phyloP scores from a whole-genome alignment of 2,797 vertebrate genomes.

The Clamator glandarius region DNA sequence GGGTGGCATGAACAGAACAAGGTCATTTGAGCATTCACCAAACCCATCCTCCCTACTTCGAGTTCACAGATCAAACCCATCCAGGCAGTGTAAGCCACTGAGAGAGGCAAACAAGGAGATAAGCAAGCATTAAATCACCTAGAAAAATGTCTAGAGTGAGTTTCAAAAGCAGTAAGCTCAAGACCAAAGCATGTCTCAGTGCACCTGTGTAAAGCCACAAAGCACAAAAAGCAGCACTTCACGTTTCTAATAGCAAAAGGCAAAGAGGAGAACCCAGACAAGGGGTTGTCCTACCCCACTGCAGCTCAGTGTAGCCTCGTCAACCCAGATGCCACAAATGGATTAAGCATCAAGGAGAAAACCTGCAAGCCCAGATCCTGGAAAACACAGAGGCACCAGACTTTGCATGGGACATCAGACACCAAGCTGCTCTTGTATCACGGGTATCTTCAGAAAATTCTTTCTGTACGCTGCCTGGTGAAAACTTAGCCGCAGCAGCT shows the following conservation, averaged over 20 bases:
- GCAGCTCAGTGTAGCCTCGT: not conserved
- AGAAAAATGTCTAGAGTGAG: not conserved
- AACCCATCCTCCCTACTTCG: not conserved
- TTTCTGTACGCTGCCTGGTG: not conserved
- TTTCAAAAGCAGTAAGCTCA: not conserved
- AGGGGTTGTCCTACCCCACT: not conserved
- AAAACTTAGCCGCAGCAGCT: not conserved
- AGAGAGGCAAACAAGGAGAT: not conserved
- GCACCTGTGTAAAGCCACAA: not conserved
- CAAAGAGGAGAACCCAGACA: not conserved
- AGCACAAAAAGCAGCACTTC: not conserved
- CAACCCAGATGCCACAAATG: not conserved
- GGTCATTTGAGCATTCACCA: not conserved
- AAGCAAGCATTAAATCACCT: not conserved
- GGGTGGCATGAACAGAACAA: not conserved
- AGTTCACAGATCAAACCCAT: not conserved
- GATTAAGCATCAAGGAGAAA: not conserved
- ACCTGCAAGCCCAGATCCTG: not conserved
- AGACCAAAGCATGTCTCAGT: not conserved
- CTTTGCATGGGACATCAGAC: not conserved
- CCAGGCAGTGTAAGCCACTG: not conserved
- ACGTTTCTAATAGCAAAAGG: not conserved
- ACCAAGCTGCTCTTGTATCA: not conserved
- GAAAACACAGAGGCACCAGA: not conserved
- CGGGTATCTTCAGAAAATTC: not conserved